Evolutionary conservation across 2,888 invertebrate species (phyloP), one percentile per base, ranked within the genome.

Genomic region (Sceliomorpha sp.): DNA sequence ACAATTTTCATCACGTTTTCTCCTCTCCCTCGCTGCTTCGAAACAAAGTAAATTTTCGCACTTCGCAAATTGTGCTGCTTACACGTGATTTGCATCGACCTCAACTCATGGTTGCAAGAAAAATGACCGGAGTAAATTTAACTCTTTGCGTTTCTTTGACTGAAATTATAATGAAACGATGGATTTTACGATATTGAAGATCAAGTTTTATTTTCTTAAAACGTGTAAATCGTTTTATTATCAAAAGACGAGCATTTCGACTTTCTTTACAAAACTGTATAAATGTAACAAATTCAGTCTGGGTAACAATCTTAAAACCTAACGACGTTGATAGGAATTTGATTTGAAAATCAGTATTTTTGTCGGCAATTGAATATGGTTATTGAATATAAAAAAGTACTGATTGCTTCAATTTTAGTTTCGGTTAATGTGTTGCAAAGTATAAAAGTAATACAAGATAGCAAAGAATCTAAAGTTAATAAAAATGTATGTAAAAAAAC

Each of bases 161-260:
- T 37, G 39, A 51, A 51, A 32, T 32, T 32, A 6, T 37, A 37
- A 50, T 10, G 44, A 32, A 29, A 27, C 10, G n/a, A 26, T 34
- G 44, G 36, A 37, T 7, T 62, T 53, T 26, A 45, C 42, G 44
- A 20, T 62, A 26, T n/a, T n/a, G n/a, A n/a, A n/a, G n/a, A n/a
- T n/a, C 51, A 51, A 26, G 24, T 31, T 37, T 10, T 9, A 10
- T 10, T 7, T 5, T 10, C 3, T 9, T 32, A 26, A 8, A 26
- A 26, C 10, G 9, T 24, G 17, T 39, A 32, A 27, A 13, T 15
- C 17, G 4, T 14, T 20, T 40, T 20, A 20, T 20, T 20, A 5
- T 20, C 5, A 20, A 20, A 20, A 5, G 20, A 20, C 20, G 5
- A 20, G 20, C 5, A 20, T 20, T 4, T 20, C 20, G 5, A 20